Percentiles rank a stretch among this genome's conserved stretches.
Conservation (phyloP, 2,888 invertebrate genomes). For the Diachrysia chrysitis region DNA sequence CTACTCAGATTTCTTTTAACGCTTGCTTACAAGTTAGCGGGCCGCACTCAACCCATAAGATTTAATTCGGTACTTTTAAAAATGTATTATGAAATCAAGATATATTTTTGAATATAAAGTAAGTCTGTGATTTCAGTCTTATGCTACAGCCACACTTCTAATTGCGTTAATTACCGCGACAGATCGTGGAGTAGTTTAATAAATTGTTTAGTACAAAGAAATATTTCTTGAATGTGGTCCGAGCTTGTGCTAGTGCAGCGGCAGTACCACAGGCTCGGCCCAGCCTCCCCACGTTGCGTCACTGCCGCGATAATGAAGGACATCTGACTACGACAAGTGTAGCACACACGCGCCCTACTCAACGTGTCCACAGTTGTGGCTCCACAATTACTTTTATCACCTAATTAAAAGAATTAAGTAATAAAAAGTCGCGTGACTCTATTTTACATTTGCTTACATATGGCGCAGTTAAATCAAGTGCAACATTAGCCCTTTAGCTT, state of each 20-base stretch:
- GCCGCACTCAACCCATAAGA: conserved; percentile 31
- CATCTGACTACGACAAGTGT: conserved; percentile 18
- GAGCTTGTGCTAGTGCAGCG: not conserved
- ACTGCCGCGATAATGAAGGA: conserved; percentile 12
- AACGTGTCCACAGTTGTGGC: conserved; percentile 17
- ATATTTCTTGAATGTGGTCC: not conserved
- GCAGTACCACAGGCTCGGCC: not conserved
- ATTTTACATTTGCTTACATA: conserved; percentile 13
- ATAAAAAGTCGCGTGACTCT: conserved; percentile 21
- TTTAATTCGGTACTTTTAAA: conserved; percentile 9
- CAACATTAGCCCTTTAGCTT: conserved; percentile 51
- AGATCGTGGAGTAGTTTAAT: not conserved
- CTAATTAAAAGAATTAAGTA: conserved; percentile 26
- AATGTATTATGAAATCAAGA: conserved; percentile 12
- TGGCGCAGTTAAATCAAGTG: conserved; percentile 34
- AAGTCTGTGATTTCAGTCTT: conserved; percentile 21
- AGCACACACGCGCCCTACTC: conserved; percentile 16
- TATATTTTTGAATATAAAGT: conserved; percentile 3
- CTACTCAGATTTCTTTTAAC: conserved; percentile 67
- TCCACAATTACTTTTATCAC: conserved; percentile 18
- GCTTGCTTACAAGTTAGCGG: conserved; percentile 41
- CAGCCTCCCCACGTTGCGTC: not conserved
- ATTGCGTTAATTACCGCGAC: conserved; percentile 1
- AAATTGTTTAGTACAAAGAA: conserved; percentile 1
- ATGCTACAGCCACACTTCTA: conserved; percentile 11